phyloP scores from a whole-genome alignment of 2,797 vertebrate species.

The Melanotaenia maccullochi region DNA sequence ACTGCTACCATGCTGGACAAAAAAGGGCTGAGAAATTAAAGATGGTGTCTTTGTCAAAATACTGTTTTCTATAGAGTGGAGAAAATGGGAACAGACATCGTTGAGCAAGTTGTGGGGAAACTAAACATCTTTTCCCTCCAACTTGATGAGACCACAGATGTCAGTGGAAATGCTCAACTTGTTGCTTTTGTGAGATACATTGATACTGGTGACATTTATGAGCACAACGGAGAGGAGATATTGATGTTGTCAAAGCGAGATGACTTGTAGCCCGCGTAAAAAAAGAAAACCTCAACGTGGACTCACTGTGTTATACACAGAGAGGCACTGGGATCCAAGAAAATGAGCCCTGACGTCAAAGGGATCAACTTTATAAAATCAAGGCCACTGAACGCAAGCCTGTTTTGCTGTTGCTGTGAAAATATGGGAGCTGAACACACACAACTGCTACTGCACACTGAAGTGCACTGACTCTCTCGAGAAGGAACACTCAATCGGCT shows the following conservation, averaged over 20 bases:
- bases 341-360: not conserved
- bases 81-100: not conserved
- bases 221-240: slow-evolving; percentile 29
- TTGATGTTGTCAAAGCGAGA: slow-evolving; percentile 13
- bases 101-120: not conserved
- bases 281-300: not conserved
- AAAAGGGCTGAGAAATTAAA: not conserved
- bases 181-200: slow-evolving; percentile 24
- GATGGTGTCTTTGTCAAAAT: not conserved
- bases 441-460: slow-evolving; percentile 9
- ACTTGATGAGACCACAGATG: slow-evolving; percentile 27
- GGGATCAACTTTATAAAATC: slow-evolving; percentile 18
- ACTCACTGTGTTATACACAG: too few species aligned
- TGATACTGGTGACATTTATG: slow-evolving; percentile 15
- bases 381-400: slow-evolving; percentile 12
- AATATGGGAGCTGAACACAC: slow-evolving; percentile 26
- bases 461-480: slow-evolving; percentile 18
- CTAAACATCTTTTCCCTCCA: slow-evolving; percentile 7
- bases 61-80: not conserved
- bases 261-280: not conserved
- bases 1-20: slow-evolving; percentile 3
- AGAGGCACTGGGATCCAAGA: too few species aligned
- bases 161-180: slow-evolving; percentile 19
- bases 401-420: slow-evolving; percentile 13
- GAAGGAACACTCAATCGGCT: slow-evolving; percentile 8